A percentile compares a stretch with the other conserved stretches of the same genome.
phyloP scores from a whole-genome alignment of 1,140 invertebrate species.

The Dufourea novaeangliae region DNA sequence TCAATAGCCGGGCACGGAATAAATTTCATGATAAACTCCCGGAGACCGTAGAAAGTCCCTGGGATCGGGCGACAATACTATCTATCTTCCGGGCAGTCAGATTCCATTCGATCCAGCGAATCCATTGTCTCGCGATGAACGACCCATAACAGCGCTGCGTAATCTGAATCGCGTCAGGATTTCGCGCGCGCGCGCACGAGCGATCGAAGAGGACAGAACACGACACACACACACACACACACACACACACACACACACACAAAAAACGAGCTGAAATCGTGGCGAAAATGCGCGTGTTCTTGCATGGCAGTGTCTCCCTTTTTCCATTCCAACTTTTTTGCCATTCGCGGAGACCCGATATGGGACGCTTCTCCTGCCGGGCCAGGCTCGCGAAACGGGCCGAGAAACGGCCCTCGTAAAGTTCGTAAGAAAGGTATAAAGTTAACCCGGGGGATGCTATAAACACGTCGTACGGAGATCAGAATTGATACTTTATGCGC shows the following conservation, averaged over 20 bases:
- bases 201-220: neutral
- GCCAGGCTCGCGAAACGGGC: constrained; percentile 6
- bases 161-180: constrained; percentile 61
- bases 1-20: constrained; percentile 42
- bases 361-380: constrained; percentile 12
- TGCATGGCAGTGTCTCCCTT: neutral
- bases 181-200: neutral
- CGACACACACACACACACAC: too few relatives aligned
- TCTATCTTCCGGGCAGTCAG: constrained; percentile 62
- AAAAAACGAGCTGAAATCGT: too few relatives aligned
- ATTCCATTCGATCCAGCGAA: constrained; percentile 66
- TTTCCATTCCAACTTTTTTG: constrained; percentile 8
- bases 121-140: constrained; percentile 62
- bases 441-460: constrained; percentile 52
- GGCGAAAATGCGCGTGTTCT: neutral
- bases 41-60: constrained; percentile 43
- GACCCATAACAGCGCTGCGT: constrained; percentile 54
- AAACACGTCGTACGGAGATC: constrained; percentile 62
- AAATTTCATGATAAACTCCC: constrained; percentile 58
- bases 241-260: too few relatives aligned
- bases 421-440: constrained; percentile 61
- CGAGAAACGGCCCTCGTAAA: constrained; percentile 57
- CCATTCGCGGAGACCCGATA: constrained; percentile 11
- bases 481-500: constrained; percentile 65
- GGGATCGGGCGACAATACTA: constrained; percentile 55